Evolutionary conservation across 2,113 vertebrate species (phyloP).

Genomic region (Brachyhypopomus gauderio): DNA sequence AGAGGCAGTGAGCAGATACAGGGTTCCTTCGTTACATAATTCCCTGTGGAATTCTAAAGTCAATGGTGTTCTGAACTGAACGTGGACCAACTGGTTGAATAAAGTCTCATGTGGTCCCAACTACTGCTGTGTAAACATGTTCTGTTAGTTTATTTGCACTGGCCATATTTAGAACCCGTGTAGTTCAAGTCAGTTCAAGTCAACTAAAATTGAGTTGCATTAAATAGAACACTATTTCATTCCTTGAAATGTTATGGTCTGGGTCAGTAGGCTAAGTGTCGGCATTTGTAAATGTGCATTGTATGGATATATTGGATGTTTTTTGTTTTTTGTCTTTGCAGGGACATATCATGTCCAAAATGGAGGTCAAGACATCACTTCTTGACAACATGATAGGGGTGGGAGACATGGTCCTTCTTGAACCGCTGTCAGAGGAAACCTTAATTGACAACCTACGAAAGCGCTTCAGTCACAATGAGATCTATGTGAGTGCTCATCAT

Average conservation of each 20-base stretch:
- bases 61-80: constrained; percentile 31
- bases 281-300: neutral
- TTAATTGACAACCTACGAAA: constrained; percentile 92
- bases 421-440: constrained; percentile 88
- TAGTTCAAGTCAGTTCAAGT: constrained; percentile 1
- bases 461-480: constrained; percentile 92
- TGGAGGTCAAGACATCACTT: constrained; percentile 96
- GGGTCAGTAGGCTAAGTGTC: neutral
- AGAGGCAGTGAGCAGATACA: constrained; percentile 47
- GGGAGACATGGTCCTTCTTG: constrained; percentile 96
- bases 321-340: constrained; percentile 45
- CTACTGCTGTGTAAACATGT: constrained; percentile 64
- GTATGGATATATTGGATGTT: constrained; percentile 24
- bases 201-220: neutral
- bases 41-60: constrained; percentile 56
- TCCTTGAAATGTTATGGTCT: constrained; percentile 3
- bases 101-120: constrained; percentile 51
- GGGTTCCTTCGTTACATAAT: constrained; percentile 62
- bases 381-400: constrained; percentile 97
- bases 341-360: constrained; percentile 84
- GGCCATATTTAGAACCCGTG: constrained; percentile 61
- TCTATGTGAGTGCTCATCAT: constrained; percentile 81
- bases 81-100: constrained; percentile 55
- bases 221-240: neutral
- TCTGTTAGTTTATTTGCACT: constrained; percentile 61